Conservation (phyloP, 2,797 vertebrate species). For the Molossus alvarezi region DNA sequence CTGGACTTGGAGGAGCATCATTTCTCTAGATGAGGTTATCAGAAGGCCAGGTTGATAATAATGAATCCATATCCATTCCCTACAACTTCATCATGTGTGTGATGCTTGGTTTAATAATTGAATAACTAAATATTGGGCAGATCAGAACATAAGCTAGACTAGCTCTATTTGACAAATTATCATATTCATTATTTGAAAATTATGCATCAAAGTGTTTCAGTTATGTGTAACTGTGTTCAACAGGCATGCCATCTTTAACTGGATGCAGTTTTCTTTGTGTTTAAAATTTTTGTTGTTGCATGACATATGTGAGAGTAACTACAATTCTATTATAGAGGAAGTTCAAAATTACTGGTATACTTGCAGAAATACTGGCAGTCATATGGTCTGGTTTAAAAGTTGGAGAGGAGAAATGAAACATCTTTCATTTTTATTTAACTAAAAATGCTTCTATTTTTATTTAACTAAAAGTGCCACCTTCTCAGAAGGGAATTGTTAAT, state of each 20-base stretch:
- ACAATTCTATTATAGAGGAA: background rate
- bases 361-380: background rate
- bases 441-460: background rate
- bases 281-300: constrained; percentile 6
- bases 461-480: background rate
- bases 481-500: background rate
- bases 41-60: background rate
- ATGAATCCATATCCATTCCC: background rate
- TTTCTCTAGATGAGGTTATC: background rate
- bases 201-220: background rate
- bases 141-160: background rate
- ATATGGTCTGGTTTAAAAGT: background rate
- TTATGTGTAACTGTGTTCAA: background rate
- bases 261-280: background rate
- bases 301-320: background rate
- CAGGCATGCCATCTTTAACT: background rate
- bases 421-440: constrained; percentile 58
- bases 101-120: background rate
- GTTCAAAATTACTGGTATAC: background rate
- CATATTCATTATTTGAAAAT: constrained; percentile 48
- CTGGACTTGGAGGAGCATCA: background rate
- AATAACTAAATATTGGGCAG: background rate
- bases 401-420: background rate
- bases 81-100: background rate
- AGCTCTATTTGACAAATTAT: background rate